These are phyloP conservation scores for Neoarius graeffei DNA, from an alignment of 2,113 vertebrate species.

Conservation along the genomic window DNA sequence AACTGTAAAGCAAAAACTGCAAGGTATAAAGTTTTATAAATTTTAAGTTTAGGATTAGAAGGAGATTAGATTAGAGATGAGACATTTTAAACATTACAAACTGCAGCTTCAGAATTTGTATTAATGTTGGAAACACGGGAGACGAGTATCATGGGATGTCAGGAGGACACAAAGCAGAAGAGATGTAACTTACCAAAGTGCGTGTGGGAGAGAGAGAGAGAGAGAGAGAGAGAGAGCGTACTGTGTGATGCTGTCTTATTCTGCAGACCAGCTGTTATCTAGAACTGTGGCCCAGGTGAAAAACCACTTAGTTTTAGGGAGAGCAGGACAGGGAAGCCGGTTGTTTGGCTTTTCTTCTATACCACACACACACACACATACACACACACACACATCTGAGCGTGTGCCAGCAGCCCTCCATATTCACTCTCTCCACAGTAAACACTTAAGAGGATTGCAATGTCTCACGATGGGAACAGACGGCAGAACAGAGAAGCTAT, in stretches of 20 bases:
- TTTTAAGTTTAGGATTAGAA: background rate
- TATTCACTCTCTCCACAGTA: slow-evolving; percentile 17
- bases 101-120: background rate
- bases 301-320: slow-evolving; percentile 25
- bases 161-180: background rate
- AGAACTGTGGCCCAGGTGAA: slow-evolving; percentile 26
- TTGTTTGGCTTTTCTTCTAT: background rate
- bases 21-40: background rate
- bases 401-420: slow-evolving; percentile 14
- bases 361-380: slow-evolving; percentile 27
- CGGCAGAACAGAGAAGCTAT: slow-evolving; percentile 39
- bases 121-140: background rate
- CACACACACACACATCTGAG: slow-evolving; percentile 21
- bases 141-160: background rate
- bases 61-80: background rate
- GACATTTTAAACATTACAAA: background rate
- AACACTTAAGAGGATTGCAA: slow-evolving; percentile 17
- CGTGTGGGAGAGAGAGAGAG: background rate
- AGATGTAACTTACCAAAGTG: background rate
- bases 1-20: background rate
- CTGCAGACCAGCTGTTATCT: slow-evolving; percentile 32
- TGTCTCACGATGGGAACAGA: slow-evolving; percentile 20
- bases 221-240: background rate
- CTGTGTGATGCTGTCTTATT: too few relatives aligned
- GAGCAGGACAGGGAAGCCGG: background rate